Evolutionary conservation across 2,797 vertebrate species (phyloP), one percentile per base, ranked within the genome.

Genomic region (Sphenopsis melanotis): DNA sequence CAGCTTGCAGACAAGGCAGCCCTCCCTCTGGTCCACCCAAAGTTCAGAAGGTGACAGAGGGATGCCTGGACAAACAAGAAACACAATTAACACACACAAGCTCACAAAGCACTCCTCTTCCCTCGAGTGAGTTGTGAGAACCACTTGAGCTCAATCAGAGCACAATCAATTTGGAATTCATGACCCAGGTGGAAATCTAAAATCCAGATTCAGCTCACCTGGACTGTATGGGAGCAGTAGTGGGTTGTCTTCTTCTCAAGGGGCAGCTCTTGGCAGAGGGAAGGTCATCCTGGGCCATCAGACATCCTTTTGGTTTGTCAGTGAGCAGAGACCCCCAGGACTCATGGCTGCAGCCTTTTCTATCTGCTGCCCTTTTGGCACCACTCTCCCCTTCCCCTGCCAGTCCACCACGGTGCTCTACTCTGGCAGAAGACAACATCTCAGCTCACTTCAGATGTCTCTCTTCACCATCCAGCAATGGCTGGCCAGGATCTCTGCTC

Each of bases 331-430:
- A 30, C 15, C 50, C 15, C 46, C 22, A 55, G 36, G 82, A 69
- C 17, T 61, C 65, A 27, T 4, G 7, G 41, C 29, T 83, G 22
- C 44, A 46, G 44, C 44, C 44, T 46, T 46, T 90, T 87, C 42
- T 34, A 2, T 15, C 61, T 32, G 29, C 52, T 63, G 76, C 23
- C 23, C 23, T 23, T 12, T 12, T 22, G 36, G 30, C 56, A 72
- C 8, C 21, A n/a, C 50, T 61, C 3, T 71, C n/a, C 26, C 23
- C 21, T 29, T 55, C 37, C 34, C 55, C 47, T 76, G n/a, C 26
- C 66, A 76, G 18, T 4, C 59, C 41, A 6, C 42, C 77, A 34
- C 0, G 0, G 4, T 11, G 20, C 36, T 50, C 10, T 12, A 4
- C 23, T 34, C 71, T 32, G 26, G 27, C 63, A 83, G 60, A 72